These are phyloP conservation scores for Brachionus manjavacas DNA, from an alignment of 1,140 invertebrate species.

Conservation along the genomic window DNA sequence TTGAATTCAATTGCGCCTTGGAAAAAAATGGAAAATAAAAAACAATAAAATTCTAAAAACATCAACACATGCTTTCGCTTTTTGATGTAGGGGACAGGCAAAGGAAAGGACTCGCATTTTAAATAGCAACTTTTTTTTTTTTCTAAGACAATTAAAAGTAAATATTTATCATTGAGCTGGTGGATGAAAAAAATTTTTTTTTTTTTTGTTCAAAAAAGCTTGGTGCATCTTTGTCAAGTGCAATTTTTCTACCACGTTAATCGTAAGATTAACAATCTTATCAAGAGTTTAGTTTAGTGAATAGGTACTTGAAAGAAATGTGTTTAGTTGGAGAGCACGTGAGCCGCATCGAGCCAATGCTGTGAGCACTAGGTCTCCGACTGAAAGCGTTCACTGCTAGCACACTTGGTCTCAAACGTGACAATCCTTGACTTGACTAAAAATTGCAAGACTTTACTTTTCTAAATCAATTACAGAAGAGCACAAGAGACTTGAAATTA, in stretches of 20 bases:
- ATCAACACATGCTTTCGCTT: background rate
- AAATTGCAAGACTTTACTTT: slow-evolving; percentile 38
- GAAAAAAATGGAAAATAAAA: background rate
- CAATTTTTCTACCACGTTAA: background rate
- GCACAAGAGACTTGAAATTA: background rate
- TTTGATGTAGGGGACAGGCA: background rate
- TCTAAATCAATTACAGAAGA: slow-evolving; percentile 25
- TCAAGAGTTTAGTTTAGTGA: background rate
- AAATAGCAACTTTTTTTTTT: background rate
- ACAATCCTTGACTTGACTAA: background rate
- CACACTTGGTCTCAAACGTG: background rate
- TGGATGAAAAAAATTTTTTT: background rate
- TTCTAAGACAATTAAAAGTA: background rate
- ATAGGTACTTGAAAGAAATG: background rate
- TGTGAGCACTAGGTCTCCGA: background rate
- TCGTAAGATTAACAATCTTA: background rate
- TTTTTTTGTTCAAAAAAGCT: background rate
- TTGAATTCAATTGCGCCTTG: background rate
- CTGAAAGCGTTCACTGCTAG: background rate
- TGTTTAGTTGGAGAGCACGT: background rate
- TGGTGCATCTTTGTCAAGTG: background rate
- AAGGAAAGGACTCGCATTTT: background rate
- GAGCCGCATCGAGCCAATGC: background rate
- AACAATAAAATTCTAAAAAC: too few relatives aligned
- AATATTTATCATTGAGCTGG: background rate